Percentiles rank a stretch among this genome's conserved stretches.
Conservation (phyloP, 2,888 invertebrate species). For the Ecdyonurus torrentis region DNA sequence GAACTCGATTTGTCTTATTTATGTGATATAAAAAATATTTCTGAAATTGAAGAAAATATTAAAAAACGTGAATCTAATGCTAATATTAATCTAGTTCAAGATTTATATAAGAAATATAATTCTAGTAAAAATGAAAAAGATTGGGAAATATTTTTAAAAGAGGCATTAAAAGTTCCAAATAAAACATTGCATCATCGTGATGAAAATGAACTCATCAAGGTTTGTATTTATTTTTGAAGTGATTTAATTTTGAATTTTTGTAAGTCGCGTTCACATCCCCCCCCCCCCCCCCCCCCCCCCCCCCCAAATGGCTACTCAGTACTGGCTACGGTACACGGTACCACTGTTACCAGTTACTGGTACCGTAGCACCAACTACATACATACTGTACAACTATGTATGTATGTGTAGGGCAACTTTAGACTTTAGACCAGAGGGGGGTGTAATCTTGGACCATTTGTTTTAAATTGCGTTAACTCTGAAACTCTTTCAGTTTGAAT, state of each 20-base stretch:
- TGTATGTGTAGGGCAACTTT: no score
- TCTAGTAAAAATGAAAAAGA: slow-evolving; percentile 8
- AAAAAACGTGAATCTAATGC: slow-evolving; percentile 46
- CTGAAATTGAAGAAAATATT: slow-evolving; percentile 46
- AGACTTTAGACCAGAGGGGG: no score
- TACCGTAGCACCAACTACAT: no score
- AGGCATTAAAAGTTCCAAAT: slow-evolving; percentile 58
- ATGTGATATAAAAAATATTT: slow-evolving; percentile 38
- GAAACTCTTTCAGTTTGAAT: no score
- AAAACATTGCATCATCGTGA: slow-evolving; percentile 38
- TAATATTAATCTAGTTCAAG: slow-evolving; percentile 39
- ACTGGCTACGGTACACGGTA: no score
- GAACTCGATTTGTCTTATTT: slow-evolving; percentile 44
- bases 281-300: no score
- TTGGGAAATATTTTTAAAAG: slow-evolving; percentile 20
- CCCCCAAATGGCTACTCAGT: no score
- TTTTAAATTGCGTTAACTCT: no score
- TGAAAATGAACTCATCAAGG: slow-evolving; percentile 39
- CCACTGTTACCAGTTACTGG: no score
- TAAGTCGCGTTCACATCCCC: no score
- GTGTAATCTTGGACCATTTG: no score
- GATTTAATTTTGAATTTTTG: slow-evolving; percentile 13
- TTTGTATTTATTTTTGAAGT: slow-evolving; percentile 28
- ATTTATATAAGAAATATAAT: slow-evolving; percentile 27
- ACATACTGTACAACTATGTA: no score